Base-by-base conservation (phyloP, 2,888 invertebrate genomes). In the Kryphioiulus occultus region DNA sequence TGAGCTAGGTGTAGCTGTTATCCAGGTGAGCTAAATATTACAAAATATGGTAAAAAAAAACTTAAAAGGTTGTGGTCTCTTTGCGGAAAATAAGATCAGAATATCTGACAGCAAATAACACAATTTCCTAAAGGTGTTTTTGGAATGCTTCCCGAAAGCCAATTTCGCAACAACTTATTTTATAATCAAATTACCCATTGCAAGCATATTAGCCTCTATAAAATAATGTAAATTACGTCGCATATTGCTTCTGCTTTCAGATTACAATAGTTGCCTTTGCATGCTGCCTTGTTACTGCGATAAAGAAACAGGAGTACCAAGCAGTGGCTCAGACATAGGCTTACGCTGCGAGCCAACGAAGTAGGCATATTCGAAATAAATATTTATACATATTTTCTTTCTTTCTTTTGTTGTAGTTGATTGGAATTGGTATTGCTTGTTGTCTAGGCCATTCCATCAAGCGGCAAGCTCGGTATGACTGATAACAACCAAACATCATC, bases 351-450 rank as follows among this genome's bases (percentile, higher is more conserved):
- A 78, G 78, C 30, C 30, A 78, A 26, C 15, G 78, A 78, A 78
- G 78, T 78, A 78, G 78, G 78, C 10, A 78, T 78, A 30, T 15
- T 78, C 26, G 30, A 2, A 7, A 78, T 44, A 44, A 44, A 78
- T 78, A 78, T 78, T 78, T 78, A 78, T 30, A 30, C 30, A 78
- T 12, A 78, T 59, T 22, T 59, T 78, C 78, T 78, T 78, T 22
- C 10, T 68, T 68, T 68, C n/a, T n/a, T 30, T 30, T 30, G 3
- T 78, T 78, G 78, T 78, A 78, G 78, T 78, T 78, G 78, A 78
- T 78, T 78, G 78, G 78, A 78, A 78, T 78, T 78, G 78, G 78
- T 78, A 78, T 78, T 78, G 78, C 78, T 78, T 78, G 78, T 78
- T 78, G 78, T 78, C 78, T 78, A 78, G 78, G 78, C 78, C 78